Percentiles rank a stretch among this genome's conserved stretches.
Conservation (phyloP, 1,140 invertebrate species). For the Centruroides sculpturatus region DNA sequence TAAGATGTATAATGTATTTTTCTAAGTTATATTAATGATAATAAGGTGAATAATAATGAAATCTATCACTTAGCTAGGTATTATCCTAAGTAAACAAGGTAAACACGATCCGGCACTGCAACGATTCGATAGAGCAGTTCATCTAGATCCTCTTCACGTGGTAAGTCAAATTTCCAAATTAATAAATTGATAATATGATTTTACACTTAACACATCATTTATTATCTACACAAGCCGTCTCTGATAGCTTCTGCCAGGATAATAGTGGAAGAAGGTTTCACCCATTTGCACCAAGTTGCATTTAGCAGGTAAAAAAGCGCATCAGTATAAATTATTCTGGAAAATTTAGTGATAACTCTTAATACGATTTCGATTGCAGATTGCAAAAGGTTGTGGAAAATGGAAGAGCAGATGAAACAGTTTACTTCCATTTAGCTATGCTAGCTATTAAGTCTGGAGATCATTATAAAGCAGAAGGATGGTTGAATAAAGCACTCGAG, state of each 20-base stretch:
- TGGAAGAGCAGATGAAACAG: constrained; percentile 5
- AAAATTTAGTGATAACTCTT: no score
- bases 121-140: no score
- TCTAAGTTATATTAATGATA: no score
- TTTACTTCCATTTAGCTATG: constrained; percentile 12
- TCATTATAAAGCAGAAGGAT: not conserved
- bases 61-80: no score
- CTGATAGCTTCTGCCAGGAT: constrained; percentile 11
- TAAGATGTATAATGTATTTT: no score
- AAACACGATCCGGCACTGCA: no score
- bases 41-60: no score
- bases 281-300: constrained; percentile 1
- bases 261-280: constrained; percentile 5
- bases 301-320: not conserved
- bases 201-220: not conserved
- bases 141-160: no score
- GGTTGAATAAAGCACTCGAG: no score
- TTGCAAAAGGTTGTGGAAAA: not conserved
- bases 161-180: not conserved
- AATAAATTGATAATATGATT: not conserved
- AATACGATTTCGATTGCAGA: not conserved
- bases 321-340: no score
- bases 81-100: no score
- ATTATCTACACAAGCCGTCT: not conserved
- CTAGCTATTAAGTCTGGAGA: constrained; percentile 1